phyloP scores from a whole-genome alignment of 1,140 invertebrate species.

The Drosophila quadrilineata region DNA sequence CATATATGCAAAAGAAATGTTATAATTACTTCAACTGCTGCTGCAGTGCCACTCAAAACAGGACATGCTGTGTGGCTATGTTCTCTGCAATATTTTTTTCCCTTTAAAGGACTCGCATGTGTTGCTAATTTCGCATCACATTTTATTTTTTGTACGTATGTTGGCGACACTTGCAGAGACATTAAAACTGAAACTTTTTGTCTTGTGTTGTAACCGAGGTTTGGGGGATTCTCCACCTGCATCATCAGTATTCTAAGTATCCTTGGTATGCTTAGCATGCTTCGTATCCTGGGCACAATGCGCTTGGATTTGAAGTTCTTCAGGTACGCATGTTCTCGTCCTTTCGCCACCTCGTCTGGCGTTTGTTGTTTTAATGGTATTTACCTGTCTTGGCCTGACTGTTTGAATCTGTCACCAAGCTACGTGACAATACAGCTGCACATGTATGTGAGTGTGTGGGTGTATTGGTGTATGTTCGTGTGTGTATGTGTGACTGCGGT shows the following conservation, averaged over 20 bases:
- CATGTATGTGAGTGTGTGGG: neutral
- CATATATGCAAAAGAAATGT: constrained; percentile 35
- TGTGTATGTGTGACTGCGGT: constrained; percentile 46
- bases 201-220: constrained; percentile 1
- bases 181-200: constrained; percentile 75
- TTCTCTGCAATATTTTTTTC: constrained; percentile 4
- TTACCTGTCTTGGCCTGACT: constrained; percentile 49
- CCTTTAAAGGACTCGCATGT: constrained; percentile 49
- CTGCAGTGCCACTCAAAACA: constrained; percentile 13
- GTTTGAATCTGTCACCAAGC: constrained; percentile 74
- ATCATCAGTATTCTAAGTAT: constrained; percentile 4
- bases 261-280: constrained; percentile 2
- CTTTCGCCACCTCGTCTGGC: constrained; percentile 32
- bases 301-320: no score
- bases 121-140: constrained; percentile 76
- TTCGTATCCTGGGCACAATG: constrained; percentile 22
- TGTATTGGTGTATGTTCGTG: neutral
- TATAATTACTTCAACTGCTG: constrained; percentile 69
- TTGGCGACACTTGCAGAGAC: constrained; percentile 33
- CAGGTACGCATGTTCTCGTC: constrained; percentile 21
- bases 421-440: constrained; percentile 68
- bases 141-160: constrained; percentile 33
- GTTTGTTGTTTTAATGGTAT: constrained; percentile 74
- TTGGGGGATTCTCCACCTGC: neutral
- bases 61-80: constrained; percentile 10